Evolutionary conservation across 2,113 vertebrate genomes (phyloP), one percentile per base, ranked within the genome.

Genomic region (Psettodes erumei): DNA sequence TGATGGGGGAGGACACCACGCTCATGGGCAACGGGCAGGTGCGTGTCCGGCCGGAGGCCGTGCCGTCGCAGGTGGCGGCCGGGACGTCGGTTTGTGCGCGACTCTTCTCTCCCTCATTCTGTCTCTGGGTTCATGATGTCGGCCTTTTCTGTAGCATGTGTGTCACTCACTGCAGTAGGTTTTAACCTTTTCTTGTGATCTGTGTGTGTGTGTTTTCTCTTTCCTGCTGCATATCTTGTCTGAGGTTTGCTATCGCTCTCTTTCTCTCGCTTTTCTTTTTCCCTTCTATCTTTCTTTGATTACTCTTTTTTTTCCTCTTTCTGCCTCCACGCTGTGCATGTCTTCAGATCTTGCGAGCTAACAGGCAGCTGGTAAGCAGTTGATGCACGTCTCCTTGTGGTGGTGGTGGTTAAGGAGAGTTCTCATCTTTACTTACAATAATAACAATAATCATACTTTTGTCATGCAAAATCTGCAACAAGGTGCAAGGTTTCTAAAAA

Each of bases 11-110:
- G 89, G 96, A 98, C 91, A 95, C 94, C 71, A 96, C 96, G 30
- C 95, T 99, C 28, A 95, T 97, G 94, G 96, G 96, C 89, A 99
- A 99, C 66, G 98, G 97, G 87, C 96, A 99, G 98, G 98, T 99
- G 94, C 76, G 91, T 82, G 58, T 71, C 21, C 58, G n/a, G n/a
- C n/a, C n/a, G n/a, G n/a, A n/a, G n/a, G n/a, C n/a, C n/a, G n/a
- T n/a, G n/a, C n/a, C n/a, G n/a, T n/a, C n/a, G n/a, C n/a, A n/a
- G n/a, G n/a, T n/a, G n/a, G n/a, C n/a, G n/a, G n/a, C n/a, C n/a
- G n/a, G n/a, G n/a, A n/a, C n/a, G n/a, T n/a, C n/a, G n/a, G n/a
- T n/a, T n/a, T n/a, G n/a, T n/a, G n/a, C n/a, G n/a, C n/a, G n/a
- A n/a, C n/a, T n/a, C 32, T 51, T 67, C 62, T 79, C 15, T 70